Base-by-base conservation (phyloP, 2,888 invertebrate species). In the Andricus quercusramuli region DNA sequence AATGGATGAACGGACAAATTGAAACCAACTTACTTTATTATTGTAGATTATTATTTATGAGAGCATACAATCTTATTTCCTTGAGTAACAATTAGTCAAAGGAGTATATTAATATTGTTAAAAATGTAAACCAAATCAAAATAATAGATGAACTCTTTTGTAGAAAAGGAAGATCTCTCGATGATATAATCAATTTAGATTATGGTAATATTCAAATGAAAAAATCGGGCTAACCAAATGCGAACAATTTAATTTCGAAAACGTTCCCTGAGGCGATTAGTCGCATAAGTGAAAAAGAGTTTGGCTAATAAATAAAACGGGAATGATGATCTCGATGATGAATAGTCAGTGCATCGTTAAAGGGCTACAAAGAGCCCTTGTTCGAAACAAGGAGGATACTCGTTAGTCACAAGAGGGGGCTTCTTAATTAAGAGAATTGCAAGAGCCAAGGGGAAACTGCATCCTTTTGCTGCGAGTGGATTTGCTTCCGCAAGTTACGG, bases 371-470 rank as follows among this genome's bases (percentile, higher is more conserved):
- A 67, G 67, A 67, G 67, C 67, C 67, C 67, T 67, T 67, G 67
- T 67, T 41, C 13, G 41, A 67, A 67, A 41, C 67, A 67, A 67
- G 67, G 22, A 67, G 67, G 67, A 67, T 67, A 67, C 67, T 67
- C 67, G 67, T 67, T 41, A 67, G 67, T 67, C 67, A 67, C 41
- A 67, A 67, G 37, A 67, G 67, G 41, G 22, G 41, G 22, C 67
- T 67, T 67, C 67, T 67, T 67, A 67, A 67, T 67, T 67, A 67
- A 67, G 67, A 67, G 67, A 67, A 67, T 67, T 67, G 67, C 67
- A 67, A 67, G 22, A 67, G 67, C 67, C 41, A 37, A 67, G 67
- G 67, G 67, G 67, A 67, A 67, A 67, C 67, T 67, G 67, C 67
- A 67, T 67, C 67, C 37, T 67, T 67, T 3, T 37, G 37, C n/a